Evolutionary conservation across 2,797 vertebrate species (phyloP).

Genomic region (Paedocypris micromegethes): DNA sequence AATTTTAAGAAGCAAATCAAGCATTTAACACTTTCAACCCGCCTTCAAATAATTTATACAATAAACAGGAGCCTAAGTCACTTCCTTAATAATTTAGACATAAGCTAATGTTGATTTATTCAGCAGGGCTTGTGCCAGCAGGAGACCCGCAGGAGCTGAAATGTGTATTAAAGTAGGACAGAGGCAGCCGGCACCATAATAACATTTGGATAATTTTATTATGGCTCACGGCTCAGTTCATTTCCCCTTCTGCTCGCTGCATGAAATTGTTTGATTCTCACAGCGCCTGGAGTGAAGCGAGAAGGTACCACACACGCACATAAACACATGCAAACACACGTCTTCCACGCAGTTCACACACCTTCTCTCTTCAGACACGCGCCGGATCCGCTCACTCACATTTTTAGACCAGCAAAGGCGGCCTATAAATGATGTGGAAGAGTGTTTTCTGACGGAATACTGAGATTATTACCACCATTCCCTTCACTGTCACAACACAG

Average conservation of each 20-base stretch:
- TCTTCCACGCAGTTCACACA: constrained; percentile 17
- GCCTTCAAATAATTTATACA: constrained; percentile 88
- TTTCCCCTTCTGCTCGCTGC: constrained; percentile 98
- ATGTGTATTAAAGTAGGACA: constrained; percentile 99
- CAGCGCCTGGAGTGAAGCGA: constrained; percentile 87
- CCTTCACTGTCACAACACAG: too few relatives aligned
- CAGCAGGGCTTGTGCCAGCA: constrained; percentile 90
- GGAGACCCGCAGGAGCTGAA: constrained; percentile 85
- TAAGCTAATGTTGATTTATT: constrained; percentile 99
- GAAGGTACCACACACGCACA: constrained; percentile 39
- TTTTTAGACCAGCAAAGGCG: constrained; percentile 53
- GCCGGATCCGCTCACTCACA: constrained; percentile 14
- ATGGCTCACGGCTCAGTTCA: constrained; percentile 99
- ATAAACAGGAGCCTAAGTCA: constrained; percentile 98
- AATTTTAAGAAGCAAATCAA: constrained; percentile 33
- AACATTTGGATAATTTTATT: constrained; percentile 99
- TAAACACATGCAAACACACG: constrained; percentile 30
- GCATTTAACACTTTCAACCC: constrained; percentile 49
- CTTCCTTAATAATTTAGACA: constrained; percentile 99
- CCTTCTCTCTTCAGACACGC: background rate
- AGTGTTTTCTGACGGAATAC: too few relatives aligned
- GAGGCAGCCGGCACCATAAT: constrained; percentile 99
- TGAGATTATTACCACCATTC: too few relatives aligned
- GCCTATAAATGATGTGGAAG: too few relatives aligned
- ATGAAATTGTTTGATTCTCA: constrained; percentile 98